These are phyloP conservation scores for Rallus crepitans DNA, from an alignment of 2,797 vertebrate species.

Conservation along the genomic window DNA sequence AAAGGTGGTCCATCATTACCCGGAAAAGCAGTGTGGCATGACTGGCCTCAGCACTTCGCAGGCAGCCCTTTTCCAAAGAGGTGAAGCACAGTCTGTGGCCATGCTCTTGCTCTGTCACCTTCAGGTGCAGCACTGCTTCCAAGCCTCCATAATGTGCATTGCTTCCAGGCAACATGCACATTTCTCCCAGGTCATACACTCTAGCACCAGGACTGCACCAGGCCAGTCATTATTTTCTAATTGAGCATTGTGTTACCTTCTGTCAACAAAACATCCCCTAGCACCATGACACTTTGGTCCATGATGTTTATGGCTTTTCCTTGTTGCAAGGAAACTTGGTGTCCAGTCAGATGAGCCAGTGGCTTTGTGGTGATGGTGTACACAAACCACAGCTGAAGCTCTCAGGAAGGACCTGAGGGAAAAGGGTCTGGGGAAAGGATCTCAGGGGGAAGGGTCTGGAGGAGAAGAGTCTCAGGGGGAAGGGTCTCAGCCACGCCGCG, in stretches of 20 bases:
- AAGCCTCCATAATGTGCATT: rapidly evolving
- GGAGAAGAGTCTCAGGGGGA: background rate
- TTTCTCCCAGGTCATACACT: rapidly evolving
- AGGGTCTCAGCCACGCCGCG: rapidly evolving
- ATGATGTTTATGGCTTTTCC: background rate
- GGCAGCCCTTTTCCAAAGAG: background rate
- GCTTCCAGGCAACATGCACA: rapidly evolving
- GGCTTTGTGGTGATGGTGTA: too few relatives aligned
- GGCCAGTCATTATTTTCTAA: background rate
- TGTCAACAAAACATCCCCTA: background rate
- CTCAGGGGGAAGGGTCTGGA: too few relatives aligned
- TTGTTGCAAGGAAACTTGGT: rapidly evolving
- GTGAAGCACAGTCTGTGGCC: rapidly evolving
- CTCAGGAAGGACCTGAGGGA: rapidly evolving
- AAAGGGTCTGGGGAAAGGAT: too few relatives aligned
- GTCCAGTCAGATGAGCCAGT: rapidly evolving
- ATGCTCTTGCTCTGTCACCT: rapidly evolving
- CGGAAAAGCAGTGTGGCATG: rapidly evolving
- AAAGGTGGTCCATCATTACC: rapidly evolving
- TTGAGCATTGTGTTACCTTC: rapidly evolving
- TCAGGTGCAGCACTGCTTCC: rapidly evolving
- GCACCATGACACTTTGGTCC: too few relatives aligned
- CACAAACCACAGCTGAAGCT: rapidly evolving
- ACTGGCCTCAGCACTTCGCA: rapidly evolving
- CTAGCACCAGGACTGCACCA: rapidly evolving